These are phyloP conservation scores for Rhynchophorus ferrugineus DNA, from an alignment of 1,140 invertebrate species.

Conservation along the genomic window DNA sequence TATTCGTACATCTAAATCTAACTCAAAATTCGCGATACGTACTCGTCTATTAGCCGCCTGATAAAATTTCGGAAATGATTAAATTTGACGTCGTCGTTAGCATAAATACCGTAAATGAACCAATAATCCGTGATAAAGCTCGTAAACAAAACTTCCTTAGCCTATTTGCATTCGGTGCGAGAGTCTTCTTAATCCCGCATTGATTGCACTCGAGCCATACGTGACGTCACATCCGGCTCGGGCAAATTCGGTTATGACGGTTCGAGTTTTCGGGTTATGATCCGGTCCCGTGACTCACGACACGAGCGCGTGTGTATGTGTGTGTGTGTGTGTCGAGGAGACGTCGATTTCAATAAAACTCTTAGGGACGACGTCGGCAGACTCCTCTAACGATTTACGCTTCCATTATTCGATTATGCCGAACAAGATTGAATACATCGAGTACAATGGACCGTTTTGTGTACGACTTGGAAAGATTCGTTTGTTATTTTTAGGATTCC, in stretches of 20 bases:
- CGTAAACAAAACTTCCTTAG: conserved; percentile 2
- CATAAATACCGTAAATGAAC: neutral
- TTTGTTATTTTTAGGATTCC: no score
- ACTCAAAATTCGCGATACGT: no score
- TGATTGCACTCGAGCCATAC: conserved; percentile 5
- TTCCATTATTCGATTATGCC: no score
- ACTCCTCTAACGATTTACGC: no score
- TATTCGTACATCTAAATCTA: no score
- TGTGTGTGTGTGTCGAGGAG: neutral
- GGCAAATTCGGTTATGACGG: conserved; percentile 6
- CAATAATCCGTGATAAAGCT: neutral
- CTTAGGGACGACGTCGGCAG: neutral
- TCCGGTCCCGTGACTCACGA: neutral
- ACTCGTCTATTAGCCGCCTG: no score
- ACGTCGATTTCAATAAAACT: conserved; percentile 5
- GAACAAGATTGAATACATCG: no score
- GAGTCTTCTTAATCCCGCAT: conserved; percentile 3
- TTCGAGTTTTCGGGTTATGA: conserved; percentile 2
- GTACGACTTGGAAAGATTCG: no score
- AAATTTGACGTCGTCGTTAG: no score
- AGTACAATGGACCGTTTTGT: no score
- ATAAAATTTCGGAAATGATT: no score
- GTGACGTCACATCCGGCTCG: conserved; percentile 7
- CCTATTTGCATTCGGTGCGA: neutral
- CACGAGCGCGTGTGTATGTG: neutral